phyloP scores from a whole-genome alignment of 2,113 vertebrate species.

The Plecotus auritus region DNA sequence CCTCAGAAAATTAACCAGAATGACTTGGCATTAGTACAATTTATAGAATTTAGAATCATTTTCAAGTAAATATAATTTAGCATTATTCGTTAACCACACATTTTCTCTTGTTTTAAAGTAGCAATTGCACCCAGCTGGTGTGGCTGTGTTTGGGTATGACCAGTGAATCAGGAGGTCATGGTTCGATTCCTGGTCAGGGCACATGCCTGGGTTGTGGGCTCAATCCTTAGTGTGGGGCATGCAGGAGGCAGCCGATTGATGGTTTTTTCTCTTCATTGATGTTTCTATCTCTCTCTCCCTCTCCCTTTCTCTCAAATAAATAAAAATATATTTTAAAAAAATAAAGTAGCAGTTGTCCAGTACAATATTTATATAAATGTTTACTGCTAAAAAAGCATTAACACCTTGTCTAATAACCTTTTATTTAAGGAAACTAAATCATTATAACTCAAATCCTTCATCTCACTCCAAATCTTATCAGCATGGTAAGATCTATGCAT shows the following conservation, averaged over 20 bases:
- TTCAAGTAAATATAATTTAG: not conserved
- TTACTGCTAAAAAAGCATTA: not conserved
- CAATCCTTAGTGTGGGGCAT: no score
- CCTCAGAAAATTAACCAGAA: not conserved
- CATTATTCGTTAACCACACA: not conserved
- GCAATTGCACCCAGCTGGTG: no score
- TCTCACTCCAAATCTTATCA: not conserved
- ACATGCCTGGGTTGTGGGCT: no score
- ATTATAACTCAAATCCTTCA: not conserved
- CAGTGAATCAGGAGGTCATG: no score
- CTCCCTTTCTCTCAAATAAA: no score
- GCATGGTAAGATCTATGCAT: not conserved
- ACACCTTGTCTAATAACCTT: not conserved
- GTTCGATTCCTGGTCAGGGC: no score
- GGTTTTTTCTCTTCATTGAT: no score
- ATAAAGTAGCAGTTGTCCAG: not conserved
- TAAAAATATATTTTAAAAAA: no score
- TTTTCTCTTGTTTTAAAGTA: not conserved
- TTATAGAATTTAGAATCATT: not conserved
- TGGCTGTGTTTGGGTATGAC: no score
- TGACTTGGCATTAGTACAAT: not conserved
- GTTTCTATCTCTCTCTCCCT: no score
- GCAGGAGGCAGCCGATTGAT: no score
- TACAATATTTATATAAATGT: not conserved
- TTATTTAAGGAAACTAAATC: not conserved